Percentiles rank a stretch among this genome's conserved stretches.
Evolutionary conservation across 23 tunicate species (phyloP).

Genomic region (Aplidium turbinatum): DNA sequence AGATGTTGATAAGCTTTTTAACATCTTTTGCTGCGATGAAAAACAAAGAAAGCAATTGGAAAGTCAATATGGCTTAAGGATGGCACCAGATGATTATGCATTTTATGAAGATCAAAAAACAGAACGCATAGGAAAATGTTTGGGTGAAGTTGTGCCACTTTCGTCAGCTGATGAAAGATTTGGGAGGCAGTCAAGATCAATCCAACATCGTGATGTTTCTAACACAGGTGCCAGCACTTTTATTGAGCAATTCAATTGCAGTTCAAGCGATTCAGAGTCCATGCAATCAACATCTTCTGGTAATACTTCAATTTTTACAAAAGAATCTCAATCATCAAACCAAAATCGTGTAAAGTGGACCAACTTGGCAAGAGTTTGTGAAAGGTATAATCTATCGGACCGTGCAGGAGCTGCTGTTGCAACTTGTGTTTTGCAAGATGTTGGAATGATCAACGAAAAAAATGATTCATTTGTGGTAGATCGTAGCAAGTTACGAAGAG

Average conservation of each 20-base stretch:
- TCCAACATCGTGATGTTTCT: no score
- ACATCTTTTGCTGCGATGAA: no score
- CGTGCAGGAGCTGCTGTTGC: constrained; percentile 43
- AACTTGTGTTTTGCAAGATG: constrained; percentile 26
- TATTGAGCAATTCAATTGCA: not conserved
- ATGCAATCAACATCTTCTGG: constrained; percentile 17
- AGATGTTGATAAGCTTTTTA: no score
- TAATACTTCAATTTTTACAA: constrained; percentile 18
- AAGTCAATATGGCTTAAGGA: no score
- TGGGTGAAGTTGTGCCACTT: constrained; percentile 6
- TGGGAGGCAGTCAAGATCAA: constrained; percentile 12
- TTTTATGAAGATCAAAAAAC: no score
- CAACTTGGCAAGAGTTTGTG: constrained; percentile 29
- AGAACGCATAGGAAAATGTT: no score
- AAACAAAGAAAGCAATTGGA: no score
- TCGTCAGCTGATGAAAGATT: constrained; percentile 15
- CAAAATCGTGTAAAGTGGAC: constrained; percentile 32
- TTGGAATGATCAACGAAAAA: constrained; percentile 13
- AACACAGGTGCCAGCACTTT: no score
- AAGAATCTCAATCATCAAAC: constrained; percentile 19
- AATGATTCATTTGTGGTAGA: constrained; percentile 26
- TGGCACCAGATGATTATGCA: no score
- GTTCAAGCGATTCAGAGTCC: constrained; percentile 4
- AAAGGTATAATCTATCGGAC: constrained; percentile 30
- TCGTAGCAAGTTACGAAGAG: constrained; percentile 30